phyloP scores from a whole-genome alignment of 1,140 invertebrate genomes.

The Drosophila kikkawai region DNA sequence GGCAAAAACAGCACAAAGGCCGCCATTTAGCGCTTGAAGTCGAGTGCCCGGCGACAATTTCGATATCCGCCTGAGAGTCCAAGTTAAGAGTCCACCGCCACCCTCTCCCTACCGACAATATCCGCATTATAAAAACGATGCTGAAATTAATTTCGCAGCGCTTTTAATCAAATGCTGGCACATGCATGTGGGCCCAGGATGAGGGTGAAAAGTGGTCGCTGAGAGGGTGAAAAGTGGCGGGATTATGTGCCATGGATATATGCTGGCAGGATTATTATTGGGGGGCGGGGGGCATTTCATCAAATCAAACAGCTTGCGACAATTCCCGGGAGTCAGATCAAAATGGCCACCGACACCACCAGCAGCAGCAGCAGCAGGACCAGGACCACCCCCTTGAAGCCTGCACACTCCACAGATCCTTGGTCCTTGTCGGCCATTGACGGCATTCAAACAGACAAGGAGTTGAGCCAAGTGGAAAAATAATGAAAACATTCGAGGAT shows the following conservation, averaged over 20 bases:
- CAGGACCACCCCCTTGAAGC: not conserved
- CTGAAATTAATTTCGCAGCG: conserved; percentile 76
- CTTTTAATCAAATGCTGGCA: conserved; percentile 84
- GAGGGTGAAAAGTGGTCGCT: conserved; percentile 41
- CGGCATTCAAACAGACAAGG: conserved; percentile 83
- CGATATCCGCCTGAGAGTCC: conserved; percentile 4
- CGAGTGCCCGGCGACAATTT: conserved; percentile 71
- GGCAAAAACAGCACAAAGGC: conserved; percentile 59
- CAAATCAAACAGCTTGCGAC: conserved; percentile 61
- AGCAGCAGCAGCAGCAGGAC: not conserved
- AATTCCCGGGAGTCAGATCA: conserved; percentile 77
- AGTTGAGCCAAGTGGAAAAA: conserved; percentile 85
- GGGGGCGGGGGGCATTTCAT: conserved; percentile 54
- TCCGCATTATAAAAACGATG: conserved; percentile 37
- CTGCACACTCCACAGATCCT: not conserved
- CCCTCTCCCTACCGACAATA: not conserved
- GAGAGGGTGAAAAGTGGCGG: conserved; percentile 25
- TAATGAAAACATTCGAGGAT: conserved; percentile 84
- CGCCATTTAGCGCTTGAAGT: conserved; percentile 62
- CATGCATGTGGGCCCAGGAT: conserved; percentile 46
- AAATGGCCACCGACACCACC: conserved; percentile 64
- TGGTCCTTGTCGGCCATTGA: conserved; percentile 66
- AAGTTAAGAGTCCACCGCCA: too few relatives aligned
- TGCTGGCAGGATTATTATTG: conserved; percentile 39
- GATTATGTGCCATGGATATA: conserved; percentile 31